Conservation (phyloP, 2,888 invertebrate species). For the Heliconius charithonia region DNA sequence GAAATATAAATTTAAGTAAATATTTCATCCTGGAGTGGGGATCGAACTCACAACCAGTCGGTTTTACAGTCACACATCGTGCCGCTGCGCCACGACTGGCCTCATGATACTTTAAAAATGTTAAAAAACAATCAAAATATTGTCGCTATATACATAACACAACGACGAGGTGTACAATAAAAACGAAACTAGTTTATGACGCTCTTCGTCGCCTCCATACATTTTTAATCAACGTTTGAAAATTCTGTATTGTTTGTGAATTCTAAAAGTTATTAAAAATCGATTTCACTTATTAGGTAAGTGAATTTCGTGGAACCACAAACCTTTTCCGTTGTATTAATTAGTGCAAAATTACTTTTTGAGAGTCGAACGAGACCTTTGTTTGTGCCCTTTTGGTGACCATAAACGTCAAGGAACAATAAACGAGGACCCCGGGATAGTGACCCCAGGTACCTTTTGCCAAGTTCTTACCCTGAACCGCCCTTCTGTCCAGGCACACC, state of each 20-base stretch:
- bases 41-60: too few species aligned
- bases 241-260: constrained; percentile 37
- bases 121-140: neutral
- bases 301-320: constrained; percentile 25
- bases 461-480: constrained; percentile 72
- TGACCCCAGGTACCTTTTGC: constrained; percentile 74
- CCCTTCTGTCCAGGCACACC: constrained; percentile 78
- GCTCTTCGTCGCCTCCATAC: constrained; percentile 33
- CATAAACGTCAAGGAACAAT: constrained; percentile 82
- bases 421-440: constrained; percentile 64
- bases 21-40: too few species aligned
- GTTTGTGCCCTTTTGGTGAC: constrained; percentile 75
- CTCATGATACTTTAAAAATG: too few species aligned
- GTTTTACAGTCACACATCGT: too few species aligned
- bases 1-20: too few species aligned
- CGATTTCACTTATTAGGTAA: constrained; percentile 32
- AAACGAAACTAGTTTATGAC: constrained; percentile 29
- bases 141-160: neutral
- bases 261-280: constrained; percentile 44
- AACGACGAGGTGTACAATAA: constrained; percentile 24
- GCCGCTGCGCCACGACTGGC: too few species aligned
- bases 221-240: constrained; percentile 43
- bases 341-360: constrained; percentile 69
- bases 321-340: constrained; percentile 61
- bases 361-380: constrained; percentile 67